Conservation (phyloP, 2,888 invertebrate genomes). For the Sinopyrophorus schimmeli region DNA sequence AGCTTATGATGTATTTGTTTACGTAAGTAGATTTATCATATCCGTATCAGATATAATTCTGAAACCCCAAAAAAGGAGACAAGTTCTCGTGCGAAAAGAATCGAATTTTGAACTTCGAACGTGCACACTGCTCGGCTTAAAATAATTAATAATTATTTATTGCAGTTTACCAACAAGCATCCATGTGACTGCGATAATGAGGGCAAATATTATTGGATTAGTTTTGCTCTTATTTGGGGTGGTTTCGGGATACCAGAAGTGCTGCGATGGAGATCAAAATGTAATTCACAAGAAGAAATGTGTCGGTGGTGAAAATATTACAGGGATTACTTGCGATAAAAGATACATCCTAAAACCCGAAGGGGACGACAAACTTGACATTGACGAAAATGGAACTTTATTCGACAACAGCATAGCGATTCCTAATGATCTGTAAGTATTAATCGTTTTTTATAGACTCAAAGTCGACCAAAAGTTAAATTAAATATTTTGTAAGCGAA, state of each 20-base stretch:
- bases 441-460: constrained; percentile 3
- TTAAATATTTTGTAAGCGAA: neutral
- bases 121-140: too few relatives aligned
- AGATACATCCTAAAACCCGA: constrained; percentile 56
- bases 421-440: constrained; percentile 12
- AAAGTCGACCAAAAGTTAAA: neutral
- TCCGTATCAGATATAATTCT: too few relatives aligned
- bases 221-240: neutral
- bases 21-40: too few relatives aligned
- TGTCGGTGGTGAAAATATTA: constrained; percentile 24
- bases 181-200: too few relatives aligned
- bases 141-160: too few relatives aligned
- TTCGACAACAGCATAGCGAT: constrained; percentile 36
- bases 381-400: constrained; percentile 48
- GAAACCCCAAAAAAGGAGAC: too few relatives aligned
- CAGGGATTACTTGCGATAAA: constrained; percentile 36
- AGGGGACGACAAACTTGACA: constrained; percentile 50
- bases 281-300: constrained; percentile 22
- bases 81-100: too few relatives aligned
- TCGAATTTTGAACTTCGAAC: too few relatives aligned
- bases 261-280: constrained; percentile 21
- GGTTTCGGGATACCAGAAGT: constrained; percentile 17
- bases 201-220: neutral
- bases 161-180: too few relatives aligned
- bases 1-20: too few relatives aligned